phyloP scores from a whole-genome alignment of 2,113 vertebrate species.

The Hyperoodon ampullatus region DNA sequence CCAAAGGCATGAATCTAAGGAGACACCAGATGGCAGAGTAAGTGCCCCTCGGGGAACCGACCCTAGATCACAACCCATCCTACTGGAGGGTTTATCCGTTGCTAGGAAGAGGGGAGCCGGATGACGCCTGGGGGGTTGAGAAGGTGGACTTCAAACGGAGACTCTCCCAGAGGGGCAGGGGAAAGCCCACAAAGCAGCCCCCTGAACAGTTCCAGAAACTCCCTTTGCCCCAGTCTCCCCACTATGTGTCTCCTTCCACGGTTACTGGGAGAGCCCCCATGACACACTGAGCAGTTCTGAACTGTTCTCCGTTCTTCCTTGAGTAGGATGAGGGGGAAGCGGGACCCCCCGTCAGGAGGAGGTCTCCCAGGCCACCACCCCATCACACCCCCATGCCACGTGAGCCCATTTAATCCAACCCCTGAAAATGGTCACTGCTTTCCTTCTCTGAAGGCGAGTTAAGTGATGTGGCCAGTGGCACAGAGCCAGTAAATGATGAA shows the following conservation, averaged over 20 bases:
- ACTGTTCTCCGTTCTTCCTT: not conserved
- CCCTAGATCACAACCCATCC: not conserved
- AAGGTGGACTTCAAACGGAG: not conserved
- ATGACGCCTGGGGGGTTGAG: fast-evolving
- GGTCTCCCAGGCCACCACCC: not conserved
- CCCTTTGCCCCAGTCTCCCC: not conserved
- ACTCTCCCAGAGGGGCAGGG: not conserved
- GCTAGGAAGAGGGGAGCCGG: not conserved
- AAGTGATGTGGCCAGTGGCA: not conserved
- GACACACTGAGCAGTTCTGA: too few species aligned
- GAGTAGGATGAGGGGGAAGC: too few species aligned
- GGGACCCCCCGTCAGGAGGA: not conserved
- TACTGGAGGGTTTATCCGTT: not conserved
- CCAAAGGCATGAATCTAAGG: not conserved
- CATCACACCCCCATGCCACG: fast-evolving
- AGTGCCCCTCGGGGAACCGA: not conserved
- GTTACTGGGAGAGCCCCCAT: fast-evolving
- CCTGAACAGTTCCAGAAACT: not conserved
- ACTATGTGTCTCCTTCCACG: fast-evolving
- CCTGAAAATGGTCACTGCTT: not conserved
- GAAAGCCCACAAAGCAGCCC: not conserved
- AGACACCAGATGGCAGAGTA: not conserved
- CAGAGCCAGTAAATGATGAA: not conserved
- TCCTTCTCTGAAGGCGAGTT: not conserved
- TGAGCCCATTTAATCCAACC: not conserved